Evolutionary conservation across 2,113 vertebrate species (phyloP), one percentile per base, ranked within the genome.

Genomic region (Acanthochromis polyacanthus): DNA sequence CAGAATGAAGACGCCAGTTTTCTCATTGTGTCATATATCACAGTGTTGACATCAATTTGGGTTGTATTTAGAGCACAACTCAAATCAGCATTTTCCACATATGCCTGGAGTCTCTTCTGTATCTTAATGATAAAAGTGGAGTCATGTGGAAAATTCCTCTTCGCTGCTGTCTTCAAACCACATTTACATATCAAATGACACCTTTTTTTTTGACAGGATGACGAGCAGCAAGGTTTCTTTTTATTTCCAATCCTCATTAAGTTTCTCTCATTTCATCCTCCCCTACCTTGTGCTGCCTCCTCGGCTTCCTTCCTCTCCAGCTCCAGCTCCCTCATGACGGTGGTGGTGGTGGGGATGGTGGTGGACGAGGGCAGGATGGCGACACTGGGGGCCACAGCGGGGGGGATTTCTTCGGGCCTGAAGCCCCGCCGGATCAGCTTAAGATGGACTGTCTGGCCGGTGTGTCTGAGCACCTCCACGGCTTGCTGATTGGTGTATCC

Each of bases 401-500:
- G 88, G 7, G 86, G 78, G 25, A 91, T 85, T 30, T 95, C 93
- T 10, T 97, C 98, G 4, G 95, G 95, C 59, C 91, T 95, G 74
- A 88, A 87, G 17, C 94, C 94, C 59, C 95, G 94, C 52, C 97
- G 94, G 79, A 97, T 94, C 71, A 99, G 95, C 50, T 95, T 96
- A 20, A 99, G 96, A 19, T 80, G 93, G 58, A 99, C 98, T 0
- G 94, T 96, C 84, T 98, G 97, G 71, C 97, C 96, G 0, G 98
- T 99, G 88, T 96, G 97, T 45, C 96, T 92, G 72, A 99, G 86
- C 25, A 99, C 95, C 0, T 99, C 98, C 80, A 99, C 98, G 9
- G 98, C 98, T 93, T 99, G 97, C 64, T 99, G 98, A 88, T 99
- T 99, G 83, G 96, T 98, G 93, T 96, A 98, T 64, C 96, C 97